These are phyloP conservation scores for Lithodes maja DNA, from an alignment of 2,888 invertebrate species.

Conservation along the genomic window DNA sequence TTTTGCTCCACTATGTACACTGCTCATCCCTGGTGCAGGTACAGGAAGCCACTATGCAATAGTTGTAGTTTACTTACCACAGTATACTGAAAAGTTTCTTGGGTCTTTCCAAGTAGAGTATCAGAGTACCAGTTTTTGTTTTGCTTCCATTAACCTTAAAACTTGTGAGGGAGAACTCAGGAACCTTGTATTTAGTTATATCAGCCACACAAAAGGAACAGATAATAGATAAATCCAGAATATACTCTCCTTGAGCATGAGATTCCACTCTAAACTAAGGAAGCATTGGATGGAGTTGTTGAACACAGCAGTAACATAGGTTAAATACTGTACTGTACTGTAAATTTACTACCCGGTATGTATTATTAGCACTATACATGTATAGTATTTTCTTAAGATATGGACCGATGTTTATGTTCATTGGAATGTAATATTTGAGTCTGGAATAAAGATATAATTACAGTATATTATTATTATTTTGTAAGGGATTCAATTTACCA, in stretches of 20 bases:
- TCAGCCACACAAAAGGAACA: background rate
- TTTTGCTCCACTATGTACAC: background rate
- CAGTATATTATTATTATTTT: no score
- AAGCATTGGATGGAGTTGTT: background rate
- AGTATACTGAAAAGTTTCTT: background rate
- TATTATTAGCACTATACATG: no score
- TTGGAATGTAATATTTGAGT: no score
- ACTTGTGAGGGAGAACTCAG: background rate
- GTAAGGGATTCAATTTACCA: no score
- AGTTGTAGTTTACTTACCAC: background rate
- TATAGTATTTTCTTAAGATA: no score
- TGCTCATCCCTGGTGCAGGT: background rate
- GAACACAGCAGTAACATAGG: background rate
- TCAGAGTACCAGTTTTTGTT: background rate
- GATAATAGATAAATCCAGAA: background rate
- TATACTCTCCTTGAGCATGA: background rate
- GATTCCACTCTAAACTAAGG: background rate
- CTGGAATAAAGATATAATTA: no score
- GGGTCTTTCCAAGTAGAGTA: background rate
- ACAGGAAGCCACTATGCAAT: background rate
- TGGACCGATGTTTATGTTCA: no score
- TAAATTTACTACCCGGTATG: background rate
- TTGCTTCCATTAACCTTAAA: background rate
- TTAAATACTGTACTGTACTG: background rate
- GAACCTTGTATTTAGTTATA: background rate